A percentile compares a stretch with the other conserved stretches of the same genome.
phyloP scores from a whole-genome alignment of 2,797 vertebrate species.

The Alosa sapidissima region DNA sequence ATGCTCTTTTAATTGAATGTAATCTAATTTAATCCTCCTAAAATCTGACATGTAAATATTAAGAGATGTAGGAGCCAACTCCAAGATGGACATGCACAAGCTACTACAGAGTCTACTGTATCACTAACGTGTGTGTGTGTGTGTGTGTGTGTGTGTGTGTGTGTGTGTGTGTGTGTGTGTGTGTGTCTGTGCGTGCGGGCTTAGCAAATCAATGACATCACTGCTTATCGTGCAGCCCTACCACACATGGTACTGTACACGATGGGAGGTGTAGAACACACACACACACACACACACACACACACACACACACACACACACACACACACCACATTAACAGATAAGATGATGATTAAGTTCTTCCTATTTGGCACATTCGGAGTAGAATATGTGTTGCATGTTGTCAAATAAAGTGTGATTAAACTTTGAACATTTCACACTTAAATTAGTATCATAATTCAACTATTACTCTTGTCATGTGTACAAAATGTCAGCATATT shows the following conservation, averaged over 20 bases:
- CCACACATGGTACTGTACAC: too few species aligned
- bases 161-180: constrained; percentile 11
- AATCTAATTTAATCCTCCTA: not conserved
- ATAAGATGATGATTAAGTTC: not conserved
- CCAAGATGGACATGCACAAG: not conserved
- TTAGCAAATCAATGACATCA: too few species aligned
- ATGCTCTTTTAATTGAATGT: not conserved
- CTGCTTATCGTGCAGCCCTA: too few species aligned
- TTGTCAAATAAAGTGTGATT: not conserved
- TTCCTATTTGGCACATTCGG: not conserved
- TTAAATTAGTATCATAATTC: not conserved
- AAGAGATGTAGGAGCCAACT: not conserved
- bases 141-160: constrained; percentile 23
- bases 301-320: too few species aligned
- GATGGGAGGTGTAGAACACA: too few species aligned
- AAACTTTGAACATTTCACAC: not conserved
- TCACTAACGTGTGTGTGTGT: constrained; percentile 26
- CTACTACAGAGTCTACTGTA: too few species aligned
- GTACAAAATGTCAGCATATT: not conserved
- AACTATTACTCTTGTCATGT: not conserved
- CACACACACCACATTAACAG: not conserved
- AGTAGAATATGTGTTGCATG: not conserved
- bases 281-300: too few species aligned
- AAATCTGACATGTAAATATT: not conserved
- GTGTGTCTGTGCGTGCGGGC: too few species aligned